Conservation (phyloP, 2,113 vertebrate species). For the Saccopteryx leptura region DNA sequence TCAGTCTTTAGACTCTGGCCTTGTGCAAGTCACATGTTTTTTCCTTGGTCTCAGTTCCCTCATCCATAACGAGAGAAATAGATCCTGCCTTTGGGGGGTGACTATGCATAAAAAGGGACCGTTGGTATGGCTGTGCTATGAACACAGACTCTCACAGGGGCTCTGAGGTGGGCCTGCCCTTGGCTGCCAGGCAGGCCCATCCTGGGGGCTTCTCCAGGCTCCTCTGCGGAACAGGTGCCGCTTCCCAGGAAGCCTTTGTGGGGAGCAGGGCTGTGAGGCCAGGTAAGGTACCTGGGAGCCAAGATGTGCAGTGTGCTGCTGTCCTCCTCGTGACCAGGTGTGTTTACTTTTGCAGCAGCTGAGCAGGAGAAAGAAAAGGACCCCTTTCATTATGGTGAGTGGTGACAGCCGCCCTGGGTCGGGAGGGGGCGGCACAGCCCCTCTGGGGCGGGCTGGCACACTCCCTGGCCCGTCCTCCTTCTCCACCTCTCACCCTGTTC, state of each 20-base stretch:
- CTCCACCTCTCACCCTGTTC: not conserved
- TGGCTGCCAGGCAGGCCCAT: rapidly evolving
- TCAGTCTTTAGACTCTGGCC: not conserved
- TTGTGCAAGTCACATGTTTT: not conserved
- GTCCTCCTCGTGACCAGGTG: not conserved
- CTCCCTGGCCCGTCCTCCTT: not conserved
- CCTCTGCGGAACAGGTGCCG: not conserved
- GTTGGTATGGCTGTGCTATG: not conserved
- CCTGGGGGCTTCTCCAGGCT: not conserved
- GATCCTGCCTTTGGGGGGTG: not conserved
- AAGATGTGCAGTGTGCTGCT: rapidly evolving
- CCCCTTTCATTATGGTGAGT: constrained; percentile 92
- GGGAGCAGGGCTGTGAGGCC: not conserved
- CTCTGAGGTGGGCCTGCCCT: not conserved
- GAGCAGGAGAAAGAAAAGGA: constrained; percentile 88
- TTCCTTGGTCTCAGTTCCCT: not conserved
- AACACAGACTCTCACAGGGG: not conserved
- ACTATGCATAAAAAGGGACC: not conserved
- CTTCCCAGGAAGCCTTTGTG: not conserved
- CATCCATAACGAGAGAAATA: not conserved
- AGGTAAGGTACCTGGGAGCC: not conserved
- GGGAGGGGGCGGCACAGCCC: rapidly evolving
- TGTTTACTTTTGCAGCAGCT: constrained; percentile 78
- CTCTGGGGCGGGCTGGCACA: rapidly evolving
- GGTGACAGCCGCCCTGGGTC: rapidly evolving